Base-by-base conservation (phyloP, 2,797 vertebrate genomes). In the Thripadectes ignobilis region DNA sequence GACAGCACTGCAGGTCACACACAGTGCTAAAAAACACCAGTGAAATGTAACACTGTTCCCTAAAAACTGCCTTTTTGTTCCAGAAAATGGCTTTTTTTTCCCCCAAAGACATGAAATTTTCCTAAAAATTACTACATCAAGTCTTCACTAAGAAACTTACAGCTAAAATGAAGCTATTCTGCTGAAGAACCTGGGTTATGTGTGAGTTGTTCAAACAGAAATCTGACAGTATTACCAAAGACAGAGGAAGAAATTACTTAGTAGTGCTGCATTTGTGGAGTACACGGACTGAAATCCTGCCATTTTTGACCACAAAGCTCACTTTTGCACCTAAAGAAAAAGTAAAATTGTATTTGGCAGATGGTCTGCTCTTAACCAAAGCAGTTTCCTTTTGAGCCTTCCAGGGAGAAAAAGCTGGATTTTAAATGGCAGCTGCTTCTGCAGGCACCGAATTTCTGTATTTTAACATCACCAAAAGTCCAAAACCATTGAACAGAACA, bases 1-100 rank as follows among this genome's bases (percentile, higher is more conserved):
- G 58, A 75, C 71, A 87, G 45, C 45, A 78, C 43, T 89, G 58
- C 66, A 80, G 68, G 65, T 92, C 88, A 92, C 20, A 78, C 0
- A 0, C 30, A 21, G 43, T 69, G 71, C 54, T 88, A 58, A 86
- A 77, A 92, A 83, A 29, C 65, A 63, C 38, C 48, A 84, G 43
- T 34, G 43, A 94, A 89, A 88, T 8, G 1, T 55, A 88, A 68
- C 27, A 30, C 9, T 45, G n/a, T 43, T 80, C 29, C 45, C 65
- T 80, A 51, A 92, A 77, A 77, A 84, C 39, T 84, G n/a, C 39
- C 16, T 51, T 85, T 85, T 88, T 75, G 36, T 65, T 78, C 58
- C 69, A 69, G 36, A 75, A 51, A 67, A 45, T 3, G 12, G 34
- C 38, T 14, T 61, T 61, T 69, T 76, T 67, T 78, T 21, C 32